Base-by-base conservation (phyloP, 1,140 invertebrate species). In the Sycobia sp. region DNA sequence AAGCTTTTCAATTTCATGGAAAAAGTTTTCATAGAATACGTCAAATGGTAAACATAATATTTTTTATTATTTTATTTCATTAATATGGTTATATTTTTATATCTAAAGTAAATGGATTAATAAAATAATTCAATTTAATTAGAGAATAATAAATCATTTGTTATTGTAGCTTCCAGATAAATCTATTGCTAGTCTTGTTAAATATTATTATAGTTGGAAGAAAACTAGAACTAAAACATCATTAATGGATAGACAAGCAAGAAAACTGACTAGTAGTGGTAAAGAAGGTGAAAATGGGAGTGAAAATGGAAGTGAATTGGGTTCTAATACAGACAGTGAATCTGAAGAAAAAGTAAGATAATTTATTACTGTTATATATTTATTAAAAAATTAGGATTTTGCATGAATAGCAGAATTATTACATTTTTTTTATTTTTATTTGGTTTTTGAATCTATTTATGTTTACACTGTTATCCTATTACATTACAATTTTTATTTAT, bases 151-250 rank as follows among this genome's bases (percentile, higher is more conserved):
- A n/a, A 51, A 51, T 11, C 20, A 27, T 34, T 39, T 53, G 11
- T 50, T 56, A 59, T 51, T 41, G 41, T 84, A 95, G 92, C 83
- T 98, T 69, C 96, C 96, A 47, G 96, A 98, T 75, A 98, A 98
- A 83, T 93, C 94, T 46, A 97, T 98, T 71, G 93, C 95, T 25
- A 94, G 91, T 72, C 83, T 99, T 68, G 95, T 99, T 0, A 97
- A 97, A 80, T 98, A 97, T 81, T 99, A 98, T 79, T 99, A 99
- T 76, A 95, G 93, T 69, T 98, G 96, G 96, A 98, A 98, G 77
- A 98, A 98, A 76, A 95, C 94, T 11, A 84, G 94, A 74, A 91
- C 91, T 70, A 86, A 94, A 47, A 95, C 91, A 49, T 97, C 94
- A 74, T 82, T 97, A 22, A 97, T 98, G 92, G 96, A 98, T 80